Conservation (phyloP, 2,888 invertebrate species). For the Loripinus fragilis region DNA sequence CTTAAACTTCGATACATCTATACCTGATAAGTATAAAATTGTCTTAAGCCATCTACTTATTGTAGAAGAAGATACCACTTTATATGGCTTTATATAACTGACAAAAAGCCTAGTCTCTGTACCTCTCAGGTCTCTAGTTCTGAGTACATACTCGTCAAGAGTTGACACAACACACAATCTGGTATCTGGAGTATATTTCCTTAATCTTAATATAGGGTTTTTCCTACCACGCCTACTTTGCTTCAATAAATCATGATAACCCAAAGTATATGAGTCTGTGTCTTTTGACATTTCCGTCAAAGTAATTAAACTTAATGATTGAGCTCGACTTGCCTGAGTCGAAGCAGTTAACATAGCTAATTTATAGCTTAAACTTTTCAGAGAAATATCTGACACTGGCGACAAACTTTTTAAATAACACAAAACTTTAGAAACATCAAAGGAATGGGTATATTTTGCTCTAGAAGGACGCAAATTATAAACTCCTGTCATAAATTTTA, state of each 20-base stretch:
- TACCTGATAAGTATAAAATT: no score
- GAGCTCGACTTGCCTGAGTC: slow-evolving; percentile 5
- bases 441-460: slow-evolving; percentile 5
- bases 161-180: no score
- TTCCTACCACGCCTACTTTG: slow-evolving; percentile 8
- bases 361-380: no score
- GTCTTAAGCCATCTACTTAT: no score
- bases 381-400: no score
- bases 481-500: slow-evolving; percentile 19
- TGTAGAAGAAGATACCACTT: no score
- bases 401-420: no score
- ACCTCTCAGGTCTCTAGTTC: no score
- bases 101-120: no score
- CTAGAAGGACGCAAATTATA: slow-evolving; percentile 8
- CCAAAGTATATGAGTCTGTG: neutral
- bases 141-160: no score
- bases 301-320: slow-evolving; percentile 9
- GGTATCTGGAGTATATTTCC: slow-evolving; percentile 17
- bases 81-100: no score
- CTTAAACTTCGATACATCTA: no score
- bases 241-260: slow-evolving; percentile 20
- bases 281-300: slow-evolving; percentile 1
- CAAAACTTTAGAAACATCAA: slow-evolving; percentile 10
- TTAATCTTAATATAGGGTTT: slow-evolving; percentile 10
- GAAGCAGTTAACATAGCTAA: neutral